These are phyloP conservation scores for Malurus melanocephalus DNA, from an alignment of 2,113 vertebrate genomes.

Conservation along the genomic window DNA sequence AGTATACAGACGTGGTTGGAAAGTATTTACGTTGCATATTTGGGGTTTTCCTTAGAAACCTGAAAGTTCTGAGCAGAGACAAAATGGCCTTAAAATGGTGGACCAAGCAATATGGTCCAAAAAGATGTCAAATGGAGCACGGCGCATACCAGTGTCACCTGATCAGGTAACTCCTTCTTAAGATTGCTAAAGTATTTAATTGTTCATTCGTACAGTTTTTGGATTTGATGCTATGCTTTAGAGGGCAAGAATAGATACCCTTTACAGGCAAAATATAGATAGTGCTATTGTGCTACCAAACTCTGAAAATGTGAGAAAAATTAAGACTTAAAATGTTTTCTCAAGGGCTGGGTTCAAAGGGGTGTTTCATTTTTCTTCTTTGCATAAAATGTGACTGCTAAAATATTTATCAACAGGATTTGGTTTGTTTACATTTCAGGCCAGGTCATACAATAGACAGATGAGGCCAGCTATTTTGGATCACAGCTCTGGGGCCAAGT, in stretches of 20 bases:
- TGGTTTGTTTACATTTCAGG: constrained; percentile 68
- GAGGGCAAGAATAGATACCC: background rate
- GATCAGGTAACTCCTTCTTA: constrained; percentile 82
- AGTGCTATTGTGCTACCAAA: background rate
- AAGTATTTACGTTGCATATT: background rate
- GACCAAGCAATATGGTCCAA: constrained; percentile 99
- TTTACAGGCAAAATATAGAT: background rate
- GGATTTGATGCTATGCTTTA: background rate
- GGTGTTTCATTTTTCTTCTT: background rate
- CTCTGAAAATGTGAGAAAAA: background rate
- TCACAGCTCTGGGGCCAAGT: constrained; percentile 88
- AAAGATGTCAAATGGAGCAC: constrained; percentile 96
- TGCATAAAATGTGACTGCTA: background rate
- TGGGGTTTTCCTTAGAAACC: constrained; percentile 77
- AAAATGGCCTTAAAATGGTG: constrained; percentile 98
- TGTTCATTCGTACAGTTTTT: background rate
- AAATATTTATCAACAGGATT: background rate
- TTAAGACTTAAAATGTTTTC: background rate
- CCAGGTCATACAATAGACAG: constrained; percentile 92
- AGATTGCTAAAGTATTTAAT: background rate
- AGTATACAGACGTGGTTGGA: background rate
- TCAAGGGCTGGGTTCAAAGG: accelerated
- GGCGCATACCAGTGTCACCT: constrained; percentile 90
- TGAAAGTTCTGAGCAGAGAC: constrained; percentile 94
- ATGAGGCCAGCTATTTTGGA: constrained; percentile 91